These are phyloP conservation scores for Xenus cinereus DNA, from an alignment of 2,113 vertebrate genomes.

Conservation along the genomic window DNA sequence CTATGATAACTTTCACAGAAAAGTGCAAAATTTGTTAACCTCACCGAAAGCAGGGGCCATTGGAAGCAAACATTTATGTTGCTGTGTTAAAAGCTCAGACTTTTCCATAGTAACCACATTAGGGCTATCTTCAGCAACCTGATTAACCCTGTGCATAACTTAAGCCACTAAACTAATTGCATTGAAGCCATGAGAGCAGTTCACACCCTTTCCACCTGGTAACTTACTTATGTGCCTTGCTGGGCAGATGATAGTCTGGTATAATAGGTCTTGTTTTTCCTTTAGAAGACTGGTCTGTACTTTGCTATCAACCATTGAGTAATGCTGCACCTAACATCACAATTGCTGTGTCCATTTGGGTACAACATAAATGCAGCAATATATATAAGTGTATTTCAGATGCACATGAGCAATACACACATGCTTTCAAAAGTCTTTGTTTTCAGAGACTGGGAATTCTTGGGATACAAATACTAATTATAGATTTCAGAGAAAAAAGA, in stretches of 20 bases:
- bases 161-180: neutral
- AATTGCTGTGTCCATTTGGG: neutral
- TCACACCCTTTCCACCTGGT: neutral
- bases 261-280: neutral
- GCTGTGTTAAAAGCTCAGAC: neutral
- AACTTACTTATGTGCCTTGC: neutral
- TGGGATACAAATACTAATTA: neutral
- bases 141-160: neutral
- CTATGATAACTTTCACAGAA: neutral
- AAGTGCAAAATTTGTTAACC: neutral
- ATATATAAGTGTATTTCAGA: neutral
- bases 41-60: neutral
- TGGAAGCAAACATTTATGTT: neutral
- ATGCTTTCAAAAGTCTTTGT: neutral
- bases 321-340: neutral
- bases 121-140: neutral
- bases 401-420: rapidly evolving
- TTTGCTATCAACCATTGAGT: neutral
- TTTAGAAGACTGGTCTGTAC: neutral
- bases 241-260: neutral
- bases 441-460: neutral
- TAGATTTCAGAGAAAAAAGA: neutral
- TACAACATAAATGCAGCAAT: neutral
- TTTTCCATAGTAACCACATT: neutral
- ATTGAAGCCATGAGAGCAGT: neutral